These are phyloP conservation scores for Bucorvus abyssinicus DNA, from an alignment of 2,797 vertebrate species.

Conservation along the genomic window DNA sequence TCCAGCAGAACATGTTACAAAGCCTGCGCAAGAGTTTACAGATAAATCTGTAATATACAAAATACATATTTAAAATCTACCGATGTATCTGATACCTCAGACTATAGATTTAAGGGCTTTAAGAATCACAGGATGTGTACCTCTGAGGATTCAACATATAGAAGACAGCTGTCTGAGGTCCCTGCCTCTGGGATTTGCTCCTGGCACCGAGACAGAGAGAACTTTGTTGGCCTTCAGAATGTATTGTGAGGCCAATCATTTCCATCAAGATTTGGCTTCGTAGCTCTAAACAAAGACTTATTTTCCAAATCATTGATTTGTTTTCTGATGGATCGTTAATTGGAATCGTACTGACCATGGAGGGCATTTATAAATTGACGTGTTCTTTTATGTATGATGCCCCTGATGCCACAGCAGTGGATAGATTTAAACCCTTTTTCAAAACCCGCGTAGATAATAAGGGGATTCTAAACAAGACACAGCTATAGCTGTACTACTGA, in stretches of 20 bases:
- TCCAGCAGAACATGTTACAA: not conserved
- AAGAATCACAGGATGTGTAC: not conserved
- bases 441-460: not conserved
- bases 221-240: not conserved
- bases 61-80: rapidly evolving
- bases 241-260: not conserved
- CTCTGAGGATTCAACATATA: not conserved
- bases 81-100: not conserved
- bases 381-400: not conserved
- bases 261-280: constrained; percentile 15
- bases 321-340: constrained; percentile 16
- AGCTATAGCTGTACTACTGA: not conserved
- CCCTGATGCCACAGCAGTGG: not conserved
- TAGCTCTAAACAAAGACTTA: constrained; percentile 32
- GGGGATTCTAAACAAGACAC: not conserved
- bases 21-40: not conserved
- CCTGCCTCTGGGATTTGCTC: not conserved
- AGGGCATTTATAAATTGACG: not conserved
- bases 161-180: not conserved
- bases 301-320: constrained; percentile 19
- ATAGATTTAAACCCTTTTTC: not conserved
- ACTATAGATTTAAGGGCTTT: not conserved
- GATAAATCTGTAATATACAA: rapidly evolving
- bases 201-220: not conserved
- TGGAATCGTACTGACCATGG: not conserved